A percentile compares a stretch with the other conserved stretches of the same genome.
These are phyloP conservation scores for Mus spicilegus DNA, from an alignment of 2,113 vertebrate genomes.

Conservation along the genomic window DNA sequence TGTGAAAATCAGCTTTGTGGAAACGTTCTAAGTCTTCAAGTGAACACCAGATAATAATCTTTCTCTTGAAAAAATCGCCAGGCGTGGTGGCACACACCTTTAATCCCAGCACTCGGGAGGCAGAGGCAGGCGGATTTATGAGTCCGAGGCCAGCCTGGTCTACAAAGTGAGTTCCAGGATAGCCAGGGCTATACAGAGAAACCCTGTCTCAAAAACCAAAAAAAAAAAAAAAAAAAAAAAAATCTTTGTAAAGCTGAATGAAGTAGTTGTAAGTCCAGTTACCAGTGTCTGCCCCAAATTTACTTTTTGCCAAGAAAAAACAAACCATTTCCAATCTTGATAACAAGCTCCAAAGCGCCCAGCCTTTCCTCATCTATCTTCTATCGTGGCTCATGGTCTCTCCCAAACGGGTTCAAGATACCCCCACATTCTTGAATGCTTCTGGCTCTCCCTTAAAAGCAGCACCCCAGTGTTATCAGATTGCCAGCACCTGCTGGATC, in stretches of 20 bases:
- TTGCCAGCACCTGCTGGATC: neutral
- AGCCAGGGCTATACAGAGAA: too few species aligned
- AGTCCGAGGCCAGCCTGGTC: too few species aligned
- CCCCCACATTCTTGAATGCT: neutral
- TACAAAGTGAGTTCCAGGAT: too few species aligned
- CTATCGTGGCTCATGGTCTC: neutral
- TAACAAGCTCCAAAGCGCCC: neutral
- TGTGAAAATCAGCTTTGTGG: neutral
- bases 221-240: neutral
- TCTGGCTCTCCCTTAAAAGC: neutral
- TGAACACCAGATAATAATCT: neutral
- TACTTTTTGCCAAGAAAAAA: neutral
- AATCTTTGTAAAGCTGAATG: neutral
- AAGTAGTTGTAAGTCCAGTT: neutral
- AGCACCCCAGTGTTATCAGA: neutral
- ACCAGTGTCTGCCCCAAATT: neutral
- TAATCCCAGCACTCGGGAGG: too few species aligned
- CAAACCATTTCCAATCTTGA: neutral
- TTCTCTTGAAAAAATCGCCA: neutral
- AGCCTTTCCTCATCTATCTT: neutral
- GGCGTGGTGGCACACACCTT: too few species aligned
- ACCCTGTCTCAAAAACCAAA: too few species aligned
- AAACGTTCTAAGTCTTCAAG: neutral
- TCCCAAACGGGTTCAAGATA: neutral
- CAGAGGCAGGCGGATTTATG: too few species aligned